Base-by-base conservation (phyloP, 2,888 invertebrate genomes). In the Dioctria linearis region DNA sequence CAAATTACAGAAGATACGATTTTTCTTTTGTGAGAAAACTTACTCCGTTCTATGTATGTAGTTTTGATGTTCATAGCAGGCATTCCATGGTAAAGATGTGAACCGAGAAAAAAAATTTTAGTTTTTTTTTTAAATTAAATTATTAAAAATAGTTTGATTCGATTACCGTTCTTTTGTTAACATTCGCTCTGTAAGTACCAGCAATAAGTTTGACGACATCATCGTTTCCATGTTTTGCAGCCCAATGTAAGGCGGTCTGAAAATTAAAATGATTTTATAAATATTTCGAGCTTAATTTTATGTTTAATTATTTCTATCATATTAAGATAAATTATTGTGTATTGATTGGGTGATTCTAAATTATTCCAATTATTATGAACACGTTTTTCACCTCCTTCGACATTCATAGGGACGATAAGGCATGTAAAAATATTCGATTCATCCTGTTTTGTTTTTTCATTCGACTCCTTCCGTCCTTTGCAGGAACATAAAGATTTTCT, bases 181-280 rank as follows among this genome's bases (percentile, higher is more conserved):
- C 94, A 85, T 94, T 92, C n/a, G 94, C 93, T 85, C 93, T 93
- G 86, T 95, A 93, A 3, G 93, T 93, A n/a, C 97, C 97, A 40
- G 97, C 97, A 85, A 98, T 92, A 83, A 97, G 91, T 90, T 98
- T 98, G 79, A 98, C 94, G 84, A 98, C 93, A 87, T 98, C 95
- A 87, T 94, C 93, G 87, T 97, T 95, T 3, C 98, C 98, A 85
- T 96, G 95, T 89, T 98, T 98, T 83, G 97, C 96, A 82, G 96
- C 98, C 98, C 98, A 98, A 89, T 98, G 98, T 85, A 98, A 91
- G 76, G 97, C 98, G 84, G 96, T 98, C 97, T 98, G 91, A 81
- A 92, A 91, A 85, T 25, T 25, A 25, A 25, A 25, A 25, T 25
- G 25, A 25, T 25, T 25, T 25, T 25, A 25, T 25, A 25, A 25